phyloP scores from a whole-genome alignment of 2,888 invertebrate genomes.

The Trissolcus japonicus region DNA sequence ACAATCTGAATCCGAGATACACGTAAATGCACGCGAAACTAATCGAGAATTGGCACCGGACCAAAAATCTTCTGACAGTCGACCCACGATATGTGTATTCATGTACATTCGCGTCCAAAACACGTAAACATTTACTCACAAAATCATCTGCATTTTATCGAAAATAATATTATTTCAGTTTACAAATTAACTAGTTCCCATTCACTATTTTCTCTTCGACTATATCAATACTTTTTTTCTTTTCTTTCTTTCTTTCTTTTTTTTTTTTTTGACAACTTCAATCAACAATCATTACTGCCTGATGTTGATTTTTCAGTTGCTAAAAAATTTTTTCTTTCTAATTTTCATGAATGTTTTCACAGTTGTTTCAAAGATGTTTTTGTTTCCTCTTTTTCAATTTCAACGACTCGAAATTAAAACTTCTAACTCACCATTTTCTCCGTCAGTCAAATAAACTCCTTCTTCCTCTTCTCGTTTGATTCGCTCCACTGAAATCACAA shows the following conservation, averaged over 20 bases:
- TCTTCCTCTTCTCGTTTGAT: constrained; percentile 73
- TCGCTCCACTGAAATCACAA: constrained; percentile 71
- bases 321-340: too few relatives aligned
- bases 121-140: constrained; percentile 48
- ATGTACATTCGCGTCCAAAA: constrained; percentile 45
- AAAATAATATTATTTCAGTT: neutral
- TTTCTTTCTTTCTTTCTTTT: too few relatives aligned
- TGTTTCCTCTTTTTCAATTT: neutral
- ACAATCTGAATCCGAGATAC: constrained; percentile 46
- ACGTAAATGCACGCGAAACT: constrained; percentile 49
- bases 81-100: constrained; percentile 45
- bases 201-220: too few relatives aligned
- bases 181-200: neutral
- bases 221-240: neutral
- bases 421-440: constrained; percentile 73
- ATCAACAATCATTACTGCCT: too few relatives aligned
- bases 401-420: neutral
- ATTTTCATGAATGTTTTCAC: too few relatives aligned
- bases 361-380: neutral
- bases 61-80: constrained; percentile 57
- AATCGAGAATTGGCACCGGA: constrained; percentile 52
- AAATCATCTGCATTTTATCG: constrained; percentile 37
- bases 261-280: neutral
- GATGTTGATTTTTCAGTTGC: too few relatives aligned
- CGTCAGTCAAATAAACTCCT: constrained; percentile 69